Percentiles rank a stretch among this genome's conserved stretches.
Conservation (phyloP, 1,140 invertebrate species). For the Drosophila paulistorum region DNA sequence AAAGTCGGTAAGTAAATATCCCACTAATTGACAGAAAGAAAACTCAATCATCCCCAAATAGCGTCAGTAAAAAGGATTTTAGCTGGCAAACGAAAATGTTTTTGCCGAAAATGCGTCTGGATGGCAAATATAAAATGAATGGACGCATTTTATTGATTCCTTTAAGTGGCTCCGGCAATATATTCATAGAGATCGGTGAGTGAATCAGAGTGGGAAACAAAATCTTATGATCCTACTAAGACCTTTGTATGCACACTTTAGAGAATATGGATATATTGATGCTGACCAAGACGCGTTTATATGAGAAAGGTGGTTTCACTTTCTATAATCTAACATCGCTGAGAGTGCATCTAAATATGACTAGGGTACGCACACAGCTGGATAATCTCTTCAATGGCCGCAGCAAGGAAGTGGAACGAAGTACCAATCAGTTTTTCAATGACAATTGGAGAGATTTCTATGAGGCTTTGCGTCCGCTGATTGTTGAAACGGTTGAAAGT, state of each 20-base stretch:
- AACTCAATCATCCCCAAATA: slow-evolving; percentile 41
- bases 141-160: slow-evolving; percentile 89
- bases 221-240: too few species aligned
- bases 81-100: slow-evolving; percentile 86
- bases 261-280: slow-evolving; percentile 86
- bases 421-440: slow-evolving; percentile 88
- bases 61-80: slow-evolving; percentile 86
- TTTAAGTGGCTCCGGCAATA: slow-evolving; percentile 86
- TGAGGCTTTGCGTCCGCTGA: slow-evolving; percentile 86
- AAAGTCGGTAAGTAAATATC: slow-evolving; percentile 83
- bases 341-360: slow-evolving; percentile 85
- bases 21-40: background rate
- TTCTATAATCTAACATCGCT: slow-evolving; percentile 87
- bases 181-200: slow-evolving; percentile 88
- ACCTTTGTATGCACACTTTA: slow-evolving; percentile 45
- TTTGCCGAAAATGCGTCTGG: slow-evolving; percentile 87
- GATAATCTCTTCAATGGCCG: slow-evolving; percentile 74
- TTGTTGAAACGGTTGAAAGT: slow-evolving; percentile 86
- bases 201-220: slow-evolving; percentile 12
- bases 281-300: slow-evolving; percentile 85
- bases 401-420: slow-evolving; percentile 84
- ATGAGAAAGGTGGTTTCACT: slow-evolving; percentile 85
- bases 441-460: slow-evolving; percentile 87
- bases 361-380: slow-evolving; percentile 53
- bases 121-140: slow-evolving; percentile 87